A percentile compares a stretch with the other conserved stretches of the same genome.
Conservation (phyloP, 1,140 invertebrate species). For the Radopholus similis region DNA sequence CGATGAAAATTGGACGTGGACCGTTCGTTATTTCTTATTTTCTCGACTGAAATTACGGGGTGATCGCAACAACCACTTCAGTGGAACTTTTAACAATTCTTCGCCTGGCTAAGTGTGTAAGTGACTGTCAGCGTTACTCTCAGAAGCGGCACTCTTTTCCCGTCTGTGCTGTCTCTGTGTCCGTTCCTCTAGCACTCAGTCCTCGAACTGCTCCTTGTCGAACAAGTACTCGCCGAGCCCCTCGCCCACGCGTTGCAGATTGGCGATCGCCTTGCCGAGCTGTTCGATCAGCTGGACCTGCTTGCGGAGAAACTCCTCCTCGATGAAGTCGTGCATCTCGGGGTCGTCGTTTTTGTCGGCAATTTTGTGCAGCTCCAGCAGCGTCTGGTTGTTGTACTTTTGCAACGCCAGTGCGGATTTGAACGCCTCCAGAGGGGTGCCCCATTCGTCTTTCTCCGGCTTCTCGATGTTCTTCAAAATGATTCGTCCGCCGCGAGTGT, state of each 20-base stretch:
- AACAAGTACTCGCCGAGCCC: slow-evolving; percentile 69
- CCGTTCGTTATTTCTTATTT: too few species aligned
- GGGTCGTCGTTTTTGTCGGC: slow-evolving; percentile 70
- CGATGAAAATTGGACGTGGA: too few species aligned
- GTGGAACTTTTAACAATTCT: too few species aligned
- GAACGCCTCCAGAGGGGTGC: slow-evolving; percentile 70
- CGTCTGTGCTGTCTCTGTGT: too few species aligned
- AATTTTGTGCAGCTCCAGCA: slow-evolving; percentile 70
- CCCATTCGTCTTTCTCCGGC: slow-evolving; percentile 69
- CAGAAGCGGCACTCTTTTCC: too few species aligned
- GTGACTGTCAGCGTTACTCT: too few species aligned
- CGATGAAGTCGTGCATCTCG: slow-evolving; percentile 66
- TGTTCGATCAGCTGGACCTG: slow-evolving; percentile 69
- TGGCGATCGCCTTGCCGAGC: slow-evolving; percentile 66
- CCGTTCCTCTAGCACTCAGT: too few species aligned
- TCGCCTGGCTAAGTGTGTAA: too few species aligned
- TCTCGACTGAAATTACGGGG: too few species aligned
- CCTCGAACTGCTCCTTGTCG: slow-evolving; percentile 63
- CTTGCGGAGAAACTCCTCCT: slow-evolving; percentile 66
- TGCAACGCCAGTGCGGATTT: slow-evolving; percentile 72
- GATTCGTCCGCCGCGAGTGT: slow-evolving; percentile 74
- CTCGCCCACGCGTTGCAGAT: slow-evolving; percentile 66
- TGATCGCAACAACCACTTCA: too few species aligned
- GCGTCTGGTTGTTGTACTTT: slow-evolving; percentile 72
- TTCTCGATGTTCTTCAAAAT: slow-evolving; percentile 62